A percentile compares a stretch with the other conserved stretches of the same genome.
phyloP scores from a whole-genome alignment of 1,140 invertebrate genomes.

The Scaptomyza graminum region DNA sequence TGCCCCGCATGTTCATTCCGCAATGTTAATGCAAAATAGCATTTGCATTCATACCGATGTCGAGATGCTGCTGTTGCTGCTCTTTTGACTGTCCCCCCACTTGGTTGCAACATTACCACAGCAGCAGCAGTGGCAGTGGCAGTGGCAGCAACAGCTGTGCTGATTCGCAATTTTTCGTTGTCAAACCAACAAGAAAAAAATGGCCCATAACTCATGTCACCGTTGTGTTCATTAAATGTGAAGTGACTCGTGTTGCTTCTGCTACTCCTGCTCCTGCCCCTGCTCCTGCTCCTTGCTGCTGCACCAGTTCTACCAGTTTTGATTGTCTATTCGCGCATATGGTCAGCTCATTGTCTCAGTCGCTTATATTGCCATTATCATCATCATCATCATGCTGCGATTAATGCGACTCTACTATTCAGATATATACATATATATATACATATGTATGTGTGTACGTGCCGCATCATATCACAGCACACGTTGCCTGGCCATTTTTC shows the following conservation, averaged over 20 bases:
- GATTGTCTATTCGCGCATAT: slow-evolving; percentile 74
- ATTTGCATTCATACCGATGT: slow-evolving; percentile 60
- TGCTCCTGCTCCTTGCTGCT: slow-evolving; percentile 11
- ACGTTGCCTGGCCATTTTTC: slow-evolving; percentile 18
- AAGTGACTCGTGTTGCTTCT: slow-evolving; percentile 49
- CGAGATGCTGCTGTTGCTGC: slow-evolving; percentile 5
- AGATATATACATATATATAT: slow-evolving; percentile 13
- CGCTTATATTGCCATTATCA: slow-evolving; percentile 65
- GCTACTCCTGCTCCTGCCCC: slow-evolving; percentile 11
- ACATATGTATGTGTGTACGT: slow-evolving; percentile 7
- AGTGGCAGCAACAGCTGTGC: slow-evolving; percentile 62
- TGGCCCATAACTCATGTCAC: slow-evolving; percentile 71
- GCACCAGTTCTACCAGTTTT: slow-evolving; percentile 38
- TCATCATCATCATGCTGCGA: slow-evolving; percentile 72
- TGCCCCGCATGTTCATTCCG: slow-evolving; percentile 33
- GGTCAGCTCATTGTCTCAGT: slow-evolving; percentile 68
- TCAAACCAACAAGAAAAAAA: slow-evolving; percentile 47
- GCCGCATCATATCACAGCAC: slow-evolving; percentile 48
- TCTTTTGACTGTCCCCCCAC: neutral
- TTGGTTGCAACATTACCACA: neutral
- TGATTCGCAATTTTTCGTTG: slow-evolving; percentile 68
- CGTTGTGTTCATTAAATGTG: slow-evolving; percentile 72
- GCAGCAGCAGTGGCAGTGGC: no score
- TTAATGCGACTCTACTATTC: slow-evolving; percentile 50
- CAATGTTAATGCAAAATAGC: slow-evolving; percentile 70